phyloP scores from a whole-genome alignment of 2,888 invertebrate genomes.

The Stegophylla sp. region DNA sequence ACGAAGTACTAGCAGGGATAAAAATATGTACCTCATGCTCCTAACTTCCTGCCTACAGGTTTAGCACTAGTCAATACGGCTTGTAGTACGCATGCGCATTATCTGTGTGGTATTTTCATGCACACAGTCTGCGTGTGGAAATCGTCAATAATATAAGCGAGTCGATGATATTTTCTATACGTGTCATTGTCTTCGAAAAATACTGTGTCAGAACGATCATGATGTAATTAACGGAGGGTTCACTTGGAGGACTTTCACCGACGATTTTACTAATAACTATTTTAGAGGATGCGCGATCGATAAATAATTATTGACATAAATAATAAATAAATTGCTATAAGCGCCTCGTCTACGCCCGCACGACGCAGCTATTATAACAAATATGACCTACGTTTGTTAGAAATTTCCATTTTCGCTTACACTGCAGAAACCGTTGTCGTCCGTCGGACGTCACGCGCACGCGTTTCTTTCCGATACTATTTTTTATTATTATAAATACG shows the following conservation, averaged over 20 bases:
- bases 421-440: too few relatives aligned
- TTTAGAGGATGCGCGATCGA: neutral
- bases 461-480: neutral
- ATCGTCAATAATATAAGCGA: too few relatives aligned
- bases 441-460: neutral
- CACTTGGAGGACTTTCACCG: neutral
- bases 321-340: neutral
- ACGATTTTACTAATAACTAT: conserved; percentile 1
- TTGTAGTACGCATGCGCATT: too few relatives aligned
- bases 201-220: neutral
- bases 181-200: too few relatives aligned
- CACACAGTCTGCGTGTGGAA: too few relatives aligned
- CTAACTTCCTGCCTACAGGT: too few relatives aligned
- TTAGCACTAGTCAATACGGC: too few relatives aligned
- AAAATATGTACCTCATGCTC: too few relatives aligned
- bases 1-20: too few relatives aligned
- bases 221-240: neutral
- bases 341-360: neutral
- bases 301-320: neutral
- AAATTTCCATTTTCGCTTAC: conserved; percentile 3
- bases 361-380: too few relatives aligned
- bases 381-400: neutral
- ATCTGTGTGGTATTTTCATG: too few relatives aligned
- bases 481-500: neutral
- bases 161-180: too few relatives aligned